These are phyloP conservation scores for Eupithecia exiguata DNA, from an alignment of 2,888 invertebrate species.

Conservation along the genomic window DNA sequence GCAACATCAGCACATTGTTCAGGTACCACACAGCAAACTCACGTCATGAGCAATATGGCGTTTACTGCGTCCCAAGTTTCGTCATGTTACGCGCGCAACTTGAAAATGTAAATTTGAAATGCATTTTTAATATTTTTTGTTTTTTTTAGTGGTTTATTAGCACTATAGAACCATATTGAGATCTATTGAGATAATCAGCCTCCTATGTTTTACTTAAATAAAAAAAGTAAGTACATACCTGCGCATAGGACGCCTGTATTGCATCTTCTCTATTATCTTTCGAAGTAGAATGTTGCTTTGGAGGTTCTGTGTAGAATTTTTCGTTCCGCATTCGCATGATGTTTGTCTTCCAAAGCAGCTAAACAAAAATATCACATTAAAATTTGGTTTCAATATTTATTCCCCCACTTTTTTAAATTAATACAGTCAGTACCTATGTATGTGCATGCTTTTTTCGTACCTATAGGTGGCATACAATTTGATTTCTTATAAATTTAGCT, in stretches of 20 bases:
- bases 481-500: neutral
- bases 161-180: no score
- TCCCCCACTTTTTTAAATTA: neutral
- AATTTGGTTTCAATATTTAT: neutral
- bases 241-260: conserved; percentile 19
- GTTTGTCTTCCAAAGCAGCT: conserved; percentile 54
- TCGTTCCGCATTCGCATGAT: conserved; percentile 53
- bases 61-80: no score
- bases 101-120: no score
- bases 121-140: no score
- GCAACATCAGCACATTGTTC: no score
- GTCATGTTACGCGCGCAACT: no score
- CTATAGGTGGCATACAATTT: neutral
- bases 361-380: conserved; percentile 22
- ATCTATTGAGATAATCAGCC: neutral
- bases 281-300: conserved; percentile 55
- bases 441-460: no score
- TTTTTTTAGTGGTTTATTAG: no score
- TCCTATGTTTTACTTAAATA: neutral
- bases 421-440: no score
- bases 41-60: no score
- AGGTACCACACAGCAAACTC: no score
- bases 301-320: conserved; percentile 43
- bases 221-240: conserved; percentile 15
- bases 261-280: conserved; percentile 55